Evolutionary conservation across 2,113 vertebrate genomes (phyloP), one percentile per base, ranked within the genome.

Genomic region (Syrmaticus mikado): DNA sequence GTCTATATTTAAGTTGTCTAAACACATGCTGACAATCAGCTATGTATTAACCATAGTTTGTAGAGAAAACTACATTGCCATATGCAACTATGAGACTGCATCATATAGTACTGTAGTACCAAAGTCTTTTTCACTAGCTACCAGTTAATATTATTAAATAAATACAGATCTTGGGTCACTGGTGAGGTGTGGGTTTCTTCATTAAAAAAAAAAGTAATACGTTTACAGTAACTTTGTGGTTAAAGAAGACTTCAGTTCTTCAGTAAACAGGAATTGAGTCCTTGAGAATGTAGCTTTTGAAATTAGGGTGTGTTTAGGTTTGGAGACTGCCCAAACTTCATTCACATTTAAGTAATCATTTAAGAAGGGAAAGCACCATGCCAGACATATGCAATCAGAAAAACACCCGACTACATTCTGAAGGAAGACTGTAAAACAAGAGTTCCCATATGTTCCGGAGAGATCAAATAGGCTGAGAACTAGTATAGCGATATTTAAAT

Each of bases 261-360:
- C 65, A 94, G 96, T 98, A 98, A 98, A 98, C 96, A 98, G 91
- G 97, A 98, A 98, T 97, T 97, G 97, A 98, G 97, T 97, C 97
- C 97, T 97, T 12, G 83, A 90, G 95, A 97, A 95, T 98, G 97
- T 95, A 98, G 98, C 95, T 98, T 99, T 98, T 98, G 96, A 98
- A 98, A 98, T 98, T 98, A 98, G 98, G 97, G 97, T 98, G 97
- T 98, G 97, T 98, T 98, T 98, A 95, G 94, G 95, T 97, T 98
- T 97, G 96, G 96, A 97, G 91, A 95, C 82, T 86, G 83, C 93
- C 96, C 97, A 96, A 97, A 96, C 94, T 96, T 97, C 97, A 97
- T 97, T 97, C 96, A 97, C 94, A 90, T 97, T 92, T 97, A 86
- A 87, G 91, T 96, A 96, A 62, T 97, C 94, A 92, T 97, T 92